phyloP scores from a whole-genome alignment of 2,797 vertebrate species.

The Apogon hyalosoma region DNA sequence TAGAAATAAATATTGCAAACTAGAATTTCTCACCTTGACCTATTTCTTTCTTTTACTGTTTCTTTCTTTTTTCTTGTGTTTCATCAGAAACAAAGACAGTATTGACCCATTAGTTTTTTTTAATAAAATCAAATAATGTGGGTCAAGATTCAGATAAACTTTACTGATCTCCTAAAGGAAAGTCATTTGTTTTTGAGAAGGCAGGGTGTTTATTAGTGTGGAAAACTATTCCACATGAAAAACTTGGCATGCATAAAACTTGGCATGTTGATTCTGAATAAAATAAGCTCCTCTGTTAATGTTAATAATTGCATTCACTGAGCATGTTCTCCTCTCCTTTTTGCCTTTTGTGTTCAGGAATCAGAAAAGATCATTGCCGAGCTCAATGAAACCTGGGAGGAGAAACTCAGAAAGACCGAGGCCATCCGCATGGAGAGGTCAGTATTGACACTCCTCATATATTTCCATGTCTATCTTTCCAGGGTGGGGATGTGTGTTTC shows the following conservation, averaged over 20 bases:
- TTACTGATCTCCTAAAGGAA: not conserved
- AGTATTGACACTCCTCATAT: slow-evolving; percentile 26
- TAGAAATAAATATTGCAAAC: not conserved
- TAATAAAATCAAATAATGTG: not conserved
- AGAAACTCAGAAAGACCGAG: slow-evolving; percentile 97
- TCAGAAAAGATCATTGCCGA: slow-evolving; percentile 99
- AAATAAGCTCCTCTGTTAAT: not conserved
- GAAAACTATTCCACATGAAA: not conserved
- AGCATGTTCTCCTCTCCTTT: slow-evolving; percentile 6
- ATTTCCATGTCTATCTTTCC: slow-evolving; percentile 21
- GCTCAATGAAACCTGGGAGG: slow-evolving; percentile 99
- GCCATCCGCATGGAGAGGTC: slow-evolving; percentile 99
- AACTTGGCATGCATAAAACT: not conserved
- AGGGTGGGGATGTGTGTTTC: slow-evolving; percentile 12
- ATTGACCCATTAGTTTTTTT: slow-evolving; percentile 6
- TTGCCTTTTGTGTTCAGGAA: slow-evolving; percentile 84
- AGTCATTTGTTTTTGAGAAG: not conserved
- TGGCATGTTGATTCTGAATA: not conserved
- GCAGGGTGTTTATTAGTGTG: not conserved
- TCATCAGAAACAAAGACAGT: too few species aligned
- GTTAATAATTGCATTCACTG: not conserved
- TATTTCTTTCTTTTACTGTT: too few species aligned
- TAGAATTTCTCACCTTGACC: too few species aligned
- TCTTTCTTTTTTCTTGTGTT: too few species aligned
- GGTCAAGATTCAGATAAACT: not conserved